phyloP scores from a whole-genome alignment of 1,140 invertebrate species.

The Antheraea mylitta region DNA sequence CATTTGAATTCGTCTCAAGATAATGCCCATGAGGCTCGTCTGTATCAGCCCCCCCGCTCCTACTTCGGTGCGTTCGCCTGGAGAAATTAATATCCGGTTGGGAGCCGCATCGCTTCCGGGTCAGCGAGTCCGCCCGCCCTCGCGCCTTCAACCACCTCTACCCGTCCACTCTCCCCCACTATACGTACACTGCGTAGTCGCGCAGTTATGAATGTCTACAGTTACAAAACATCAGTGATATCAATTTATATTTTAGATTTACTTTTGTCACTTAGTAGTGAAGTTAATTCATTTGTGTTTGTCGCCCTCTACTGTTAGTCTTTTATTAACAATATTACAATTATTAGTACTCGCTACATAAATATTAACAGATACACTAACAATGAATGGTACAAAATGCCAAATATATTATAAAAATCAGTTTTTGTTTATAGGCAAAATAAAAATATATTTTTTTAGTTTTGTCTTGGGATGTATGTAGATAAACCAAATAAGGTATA shows the following conservation, averaged over 20 bases:
- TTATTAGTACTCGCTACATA: no score
- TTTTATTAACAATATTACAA: no score
- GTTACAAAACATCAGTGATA: neutral
- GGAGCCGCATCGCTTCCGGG: slow-evolving; percentile 43
- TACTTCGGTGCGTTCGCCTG: slow-evolving; percentile 31
- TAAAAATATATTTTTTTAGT: no score
- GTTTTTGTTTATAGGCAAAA: no score
- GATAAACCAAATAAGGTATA: no score
- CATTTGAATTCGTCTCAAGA: neutral
- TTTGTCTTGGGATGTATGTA: no score
- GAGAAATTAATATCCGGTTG: slow-evolving; percentile 45
- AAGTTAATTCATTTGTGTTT: no score
- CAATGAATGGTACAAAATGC: no score
- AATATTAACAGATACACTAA: no score
- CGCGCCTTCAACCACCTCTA: neutral
- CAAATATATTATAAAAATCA: no score
- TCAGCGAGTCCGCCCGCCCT: slow-evolving; percentile 30
- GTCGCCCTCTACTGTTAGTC: no score
- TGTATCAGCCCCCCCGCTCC: neutral
- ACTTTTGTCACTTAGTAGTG: neutral
- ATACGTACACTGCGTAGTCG: neutral
- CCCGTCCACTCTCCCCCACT: neutral
- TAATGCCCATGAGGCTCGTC: neutral
- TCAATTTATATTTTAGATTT: neutral
- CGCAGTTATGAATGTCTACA: neutral